Evolutionary conservation across 2,888 invertebrate genomes (phyloP), one percentile per base, ranked within the genome.

Genomic region (Dyspetes luteomarginatus): DNA sequence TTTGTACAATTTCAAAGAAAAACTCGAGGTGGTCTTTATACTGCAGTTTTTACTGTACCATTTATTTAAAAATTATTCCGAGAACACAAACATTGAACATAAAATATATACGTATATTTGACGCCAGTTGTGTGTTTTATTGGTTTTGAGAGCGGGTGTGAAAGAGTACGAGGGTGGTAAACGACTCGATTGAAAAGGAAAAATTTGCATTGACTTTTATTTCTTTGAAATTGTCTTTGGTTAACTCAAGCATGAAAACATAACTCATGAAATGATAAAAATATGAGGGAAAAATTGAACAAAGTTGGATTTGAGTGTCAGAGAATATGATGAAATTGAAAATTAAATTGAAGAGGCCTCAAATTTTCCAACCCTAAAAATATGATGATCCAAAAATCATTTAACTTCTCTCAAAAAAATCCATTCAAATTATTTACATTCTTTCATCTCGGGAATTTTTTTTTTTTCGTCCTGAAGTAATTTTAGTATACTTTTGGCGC

Each of bases 211-310:
- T 12, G 41, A 58, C 60, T 60, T 60, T 60, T 60, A 48, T 71
- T 60, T 30, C 48, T 50, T 60, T 45, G 48, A 71, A 71, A 71
- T 60, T 58, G 55, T 28, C 71, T 60, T 22, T 28, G 50, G 60
- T 73, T 62, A 62, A 24, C 28, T 64, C 43, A 26, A 50, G 58
- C 30, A 24, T 26, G 41, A 56, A 67, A 67, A 12, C 30, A 17
- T 50, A 52, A n/a, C 1, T 5, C 7, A 9, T 9, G 1, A 9
- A 36, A 36, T 36, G 36, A 36, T 36, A 4, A 36, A 36, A 36
- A 36, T 36, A 9, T 1, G 36, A 36, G 9, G 9, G 2, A 36
- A 36, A 9, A 9, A 36, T 36, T 36, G 9, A 36, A 9, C 36
- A 1, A 1, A 4, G 4, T 36, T n/a, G n/a, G n/a, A n/a, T n/a